Base-by-base conservation (phyloP, 2,797 vertebrate species). In the Premnoplex brunnescens region DNA sequence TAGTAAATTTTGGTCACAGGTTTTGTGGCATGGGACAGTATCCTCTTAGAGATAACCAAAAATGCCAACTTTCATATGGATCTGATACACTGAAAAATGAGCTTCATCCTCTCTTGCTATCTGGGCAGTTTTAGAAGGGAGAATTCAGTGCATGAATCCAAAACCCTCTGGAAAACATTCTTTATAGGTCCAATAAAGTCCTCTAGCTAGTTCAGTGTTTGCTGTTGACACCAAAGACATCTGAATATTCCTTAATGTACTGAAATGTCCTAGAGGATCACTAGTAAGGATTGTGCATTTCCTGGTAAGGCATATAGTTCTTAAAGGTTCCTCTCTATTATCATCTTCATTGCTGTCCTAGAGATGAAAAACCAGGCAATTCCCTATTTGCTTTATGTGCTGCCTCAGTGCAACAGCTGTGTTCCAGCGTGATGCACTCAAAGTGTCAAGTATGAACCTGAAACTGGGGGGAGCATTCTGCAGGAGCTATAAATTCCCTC, bases 191-290 rank as follows among this genome's bases (percentile, higher is more conserved):
- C 5, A 67, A 15, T 89, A 84, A 95, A 88, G 68, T 74, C 23
- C 36, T 79, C n/a, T 41, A 51, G 55, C 58, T 87, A 86, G n/a
- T 76, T 90, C 85, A 83, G 68, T 94, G 64, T 77, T 92, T 80
- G 87, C 39, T 83, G 49, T 77, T 91, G 95, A 81, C 76, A 68
- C 62, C 62, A 81, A 82, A 91, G 85, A 62, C 69, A 83, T 72
- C 52, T 77, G 80, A 92, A 92, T 89, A 94, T 85, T 92, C 78
- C 78, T 85, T 81, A 89, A 87, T 66, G 75, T 66, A 43, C 67
- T 73, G 89, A 80, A 89, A 84, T 41, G 71, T 76, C 36, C 56
- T 54, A 67, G 68, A 60, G 37, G 60, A 60, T 89, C 75, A 69
- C 52, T 48, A 52, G 59, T 63, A 76, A 85, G 75, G 92, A 66